phyloP scores from a whole-genome alignment of 2,113 vertebrate species.

The Taurulus bubalis region DNA sequence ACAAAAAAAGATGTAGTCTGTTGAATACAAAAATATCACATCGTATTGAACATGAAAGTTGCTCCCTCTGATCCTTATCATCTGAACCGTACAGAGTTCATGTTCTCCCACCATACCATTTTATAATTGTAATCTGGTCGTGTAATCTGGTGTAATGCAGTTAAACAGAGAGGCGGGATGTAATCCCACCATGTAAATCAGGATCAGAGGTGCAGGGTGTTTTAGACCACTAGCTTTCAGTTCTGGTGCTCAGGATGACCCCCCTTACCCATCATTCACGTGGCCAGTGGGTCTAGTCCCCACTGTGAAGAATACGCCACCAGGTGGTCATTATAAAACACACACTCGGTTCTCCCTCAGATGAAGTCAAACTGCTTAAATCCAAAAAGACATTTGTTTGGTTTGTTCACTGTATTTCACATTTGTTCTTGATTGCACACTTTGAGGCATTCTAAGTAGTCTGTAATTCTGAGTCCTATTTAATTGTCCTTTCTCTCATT shows the following conservation, averaged over 20 bases:
- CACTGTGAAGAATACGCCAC: conserved; percentile 1
- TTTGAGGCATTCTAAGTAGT: background rate
- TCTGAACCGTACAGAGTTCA: background rate
- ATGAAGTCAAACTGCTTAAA: background rate
- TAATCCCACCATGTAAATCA: conserved; percentile 50
- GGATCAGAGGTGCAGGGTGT: conserved; percentile 33
- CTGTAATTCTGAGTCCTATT: background rate
- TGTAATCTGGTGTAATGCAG: conserved; percentile 59
- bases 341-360: background rate
- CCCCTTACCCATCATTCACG: background rate
- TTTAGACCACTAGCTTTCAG: conserved; percentile 13
- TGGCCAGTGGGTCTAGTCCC: background rate
- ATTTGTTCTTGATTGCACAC: background rate
- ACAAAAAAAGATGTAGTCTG: background rate
- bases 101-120: background rate
- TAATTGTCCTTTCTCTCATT: no score
- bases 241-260: conserved; percentile 21
- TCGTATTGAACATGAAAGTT: background rate
- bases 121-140: conserved; percentile 52
- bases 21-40: background rate
- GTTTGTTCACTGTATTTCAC: background rate
- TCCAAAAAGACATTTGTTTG: background rate
- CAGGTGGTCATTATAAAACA: conserved; percentile 22
- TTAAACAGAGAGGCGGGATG: conserved; percentile 45
- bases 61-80: background rate